Percentiles rank a stretch among this genome's conserved stretches.
Evolutionary conservation across 2,888 invertebrate genomes (phyloP).

Genomic region (Brachylomia viminalis): DNA sequence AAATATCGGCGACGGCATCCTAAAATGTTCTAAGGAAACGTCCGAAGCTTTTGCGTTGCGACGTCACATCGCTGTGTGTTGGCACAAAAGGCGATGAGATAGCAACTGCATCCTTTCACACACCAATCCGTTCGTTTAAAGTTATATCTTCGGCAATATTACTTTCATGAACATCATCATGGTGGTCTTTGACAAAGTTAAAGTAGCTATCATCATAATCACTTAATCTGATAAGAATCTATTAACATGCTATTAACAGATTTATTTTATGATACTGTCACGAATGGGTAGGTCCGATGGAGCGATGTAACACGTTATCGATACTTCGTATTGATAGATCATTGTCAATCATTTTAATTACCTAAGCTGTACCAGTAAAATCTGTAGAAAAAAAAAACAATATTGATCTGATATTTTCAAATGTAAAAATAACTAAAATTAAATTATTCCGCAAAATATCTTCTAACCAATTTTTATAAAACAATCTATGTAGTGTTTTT

Average conservation of each 20-base stretch:
- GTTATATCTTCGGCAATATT: background rate
- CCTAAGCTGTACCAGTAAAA: background rate
- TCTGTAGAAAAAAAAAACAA: background rate
- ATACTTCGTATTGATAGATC: background rate
- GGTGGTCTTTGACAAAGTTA: slow-evolving; percentile 3
- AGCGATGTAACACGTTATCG: background rate
- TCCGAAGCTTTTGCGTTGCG: background rate
- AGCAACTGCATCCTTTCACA: background rate
- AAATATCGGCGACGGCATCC: background rate
- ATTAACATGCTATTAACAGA: slow-evolving; percentile 15
- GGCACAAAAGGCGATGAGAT: background rate
- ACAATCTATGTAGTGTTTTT: no score
- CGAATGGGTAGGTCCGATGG: background rate
- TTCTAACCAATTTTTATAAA: background rate
- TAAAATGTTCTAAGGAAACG: background rate
- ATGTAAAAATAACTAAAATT: background rate
- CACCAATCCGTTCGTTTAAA: background rate
- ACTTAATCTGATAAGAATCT: slow-evolving; percentile 14
- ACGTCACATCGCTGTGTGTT: no score
- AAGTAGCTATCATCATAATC: background rate
- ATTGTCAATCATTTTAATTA: background rate
- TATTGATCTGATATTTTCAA: background rate
- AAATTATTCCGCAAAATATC: background rate
- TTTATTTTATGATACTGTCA: slow-evolving; percentile 19
- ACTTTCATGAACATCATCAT: background rate